Conservation (phyloP, 2,888 invertebrate species). For the Metalampra italica region DNA sequence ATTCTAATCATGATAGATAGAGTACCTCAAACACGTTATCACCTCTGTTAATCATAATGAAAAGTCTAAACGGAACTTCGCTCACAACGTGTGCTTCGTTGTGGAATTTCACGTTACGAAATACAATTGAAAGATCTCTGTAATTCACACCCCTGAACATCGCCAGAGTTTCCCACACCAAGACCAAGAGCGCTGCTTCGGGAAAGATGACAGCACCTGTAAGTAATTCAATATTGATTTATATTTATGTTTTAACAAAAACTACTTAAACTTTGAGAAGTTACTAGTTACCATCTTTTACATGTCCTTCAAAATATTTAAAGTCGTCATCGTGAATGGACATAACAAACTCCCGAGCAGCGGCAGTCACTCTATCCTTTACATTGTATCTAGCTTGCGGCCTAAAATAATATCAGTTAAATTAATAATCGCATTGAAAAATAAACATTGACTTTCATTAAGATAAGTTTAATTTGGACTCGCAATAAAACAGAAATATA, state of each 20-base stretch:
- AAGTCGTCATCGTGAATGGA: constrained; percentile 47
- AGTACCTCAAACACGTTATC: constrained; percentile 35
- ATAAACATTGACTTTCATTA: too few species aligned
- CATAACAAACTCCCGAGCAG: constrained; percentile 31
- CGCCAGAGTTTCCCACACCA: constrained; percentile 76
- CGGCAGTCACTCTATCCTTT: constrained; percentile 23
- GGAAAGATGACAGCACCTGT: constrained; percentile 81
- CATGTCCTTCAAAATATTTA: constrained; percentile 33
- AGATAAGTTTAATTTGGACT: too few species aligned
- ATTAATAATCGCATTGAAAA: background rate
- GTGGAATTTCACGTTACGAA: constrained; percentile 21
- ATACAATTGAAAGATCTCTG: constrained; percentile 33
- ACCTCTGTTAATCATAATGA: constrained; percentile 25
- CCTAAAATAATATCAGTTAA: constrained; percentile 26
- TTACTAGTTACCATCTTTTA: constrained; percentile 38
- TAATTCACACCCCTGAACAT: constrained; percentile 50
- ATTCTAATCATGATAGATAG: too few species aligned
- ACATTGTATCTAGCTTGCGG: constrained; percentile 25
- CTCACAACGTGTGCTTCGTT: constrained; percentile 17
- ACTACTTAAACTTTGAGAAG: too few species aligned
- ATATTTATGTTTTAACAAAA: background rate
- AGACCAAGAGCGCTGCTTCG: constrained; percentile 76
- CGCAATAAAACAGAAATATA: constrained; percentile 1
- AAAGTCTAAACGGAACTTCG: constrained; percentile 16
- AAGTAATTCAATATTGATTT: constrained; percentile 4